These are phyloP conservation scores for Ctena decussata DNA, from an alignment of 2,888 invertebrate genomes.

Conservation along the genomic window DNA sequence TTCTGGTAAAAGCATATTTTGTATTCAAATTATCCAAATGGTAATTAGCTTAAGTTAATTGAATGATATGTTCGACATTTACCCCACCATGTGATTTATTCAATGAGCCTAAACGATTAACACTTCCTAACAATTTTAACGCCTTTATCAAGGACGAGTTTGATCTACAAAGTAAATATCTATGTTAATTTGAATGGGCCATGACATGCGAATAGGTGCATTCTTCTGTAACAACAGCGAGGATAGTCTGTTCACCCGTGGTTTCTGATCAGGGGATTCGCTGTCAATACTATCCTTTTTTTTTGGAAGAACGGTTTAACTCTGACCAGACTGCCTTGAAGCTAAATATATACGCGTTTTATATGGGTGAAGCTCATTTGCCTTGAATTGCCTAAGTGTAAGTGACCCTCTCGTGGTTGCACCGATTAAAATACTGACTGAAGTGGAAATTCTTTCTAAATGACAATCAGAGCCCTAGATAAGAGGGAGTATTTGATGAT, in stretches of 20 bases:
- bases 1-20: neutral
- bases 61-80: neutral
- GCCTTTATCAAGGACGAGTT: neutral
- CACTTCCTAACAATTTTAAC: neutral
- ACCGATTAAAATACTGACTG: conserved; percentile 12
- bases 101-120: neutral
- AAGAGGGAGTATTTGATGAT: too few relatives aligned
- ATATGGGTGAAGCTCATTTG: neutral
- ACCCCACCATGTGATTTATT: conserved; percentile 5
- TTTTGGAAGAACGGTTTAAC: too few relatives aligned
- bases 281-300: too few relatives aligned
- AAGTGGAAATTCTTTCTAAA: neutral
- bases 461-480: too few relatives aligned
- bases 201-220: too few relatives aligned
- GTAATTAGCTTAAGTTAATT: conserved; percentile 2
- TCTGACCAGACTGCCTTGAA: too few relatives aligned
- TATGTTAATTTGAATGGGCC: neutral
- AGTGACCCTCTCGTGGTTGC: neutral
- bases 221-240: too few relatives aligned
- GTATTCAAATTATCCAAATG: neutral
- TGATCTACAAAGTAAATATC: neutral
- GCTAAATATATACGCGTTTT: too few relatives aligned
- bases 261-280: too few relatives aligned
- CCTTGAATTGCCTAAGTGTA: neutral
- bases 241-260: too few relatives aligned